phyloP scores from a whole-genome alignment of 2,797 vertebrate genomes.

The Coluber constrictor region DNA sequence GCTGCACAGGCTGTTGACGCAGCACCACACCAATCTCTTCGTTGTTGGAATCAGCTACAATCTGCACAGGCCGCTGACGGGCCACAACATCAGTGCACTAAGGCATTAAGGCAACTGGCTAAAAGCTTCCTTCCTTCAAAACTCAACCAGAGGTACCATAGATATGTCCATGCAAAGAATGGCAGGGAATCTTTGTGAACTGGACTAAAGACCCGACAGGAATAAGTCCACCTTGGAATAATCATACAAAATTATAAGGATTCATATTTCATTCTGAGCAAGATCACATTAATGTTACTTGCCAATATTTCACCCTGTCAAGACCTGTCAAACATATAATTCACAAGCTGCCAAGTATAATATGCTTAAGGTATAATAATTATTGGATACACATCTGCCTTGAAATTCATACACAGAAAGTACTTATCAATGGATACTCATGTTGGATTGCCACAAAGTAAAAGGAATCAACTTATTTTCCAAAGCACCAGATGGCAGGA shows the following conservation, averaged over 20 bases:
- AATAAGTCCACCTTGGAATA: neutral
- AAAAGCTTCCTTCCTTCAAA: neutral
- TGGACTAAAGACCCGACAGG: neutral
- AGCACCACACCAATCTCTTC: too few relatives aligned
- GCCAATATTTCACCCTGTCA: neutral
- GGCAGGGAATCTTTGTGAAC: neutral
- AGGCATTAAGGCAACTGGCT: neutral
- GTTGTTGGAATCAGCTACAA: too few relatives aligned
- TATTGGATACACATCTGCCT: neutral
- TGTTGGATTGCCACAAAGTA: neutral
- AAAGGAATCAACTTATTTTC: neutral
- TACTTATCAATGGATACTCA: neutral
- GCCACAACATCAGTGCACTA: neutral
- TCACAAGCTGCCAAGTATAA: neutral
- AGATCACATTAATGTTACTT: neutral
- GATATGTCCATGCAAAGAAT: neutral
- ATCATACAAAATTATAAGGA: neutral
- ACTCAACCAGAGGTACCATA: neutral
- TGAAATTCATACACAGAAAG: neutral
- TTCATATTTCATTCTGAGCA: neutral
- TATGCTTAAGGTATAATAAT: neutral
- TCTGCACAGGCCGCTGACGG: too few relatives aligned
- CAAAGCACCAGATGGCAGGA: neutral
- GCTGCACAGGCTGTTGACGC: too few relatives aligned
- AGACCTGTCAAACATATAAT: neutral